Evolutionary conservation across 2,113 vertebrate species (phyloP).

Genomic region (Centropus unirufus): DNA sequence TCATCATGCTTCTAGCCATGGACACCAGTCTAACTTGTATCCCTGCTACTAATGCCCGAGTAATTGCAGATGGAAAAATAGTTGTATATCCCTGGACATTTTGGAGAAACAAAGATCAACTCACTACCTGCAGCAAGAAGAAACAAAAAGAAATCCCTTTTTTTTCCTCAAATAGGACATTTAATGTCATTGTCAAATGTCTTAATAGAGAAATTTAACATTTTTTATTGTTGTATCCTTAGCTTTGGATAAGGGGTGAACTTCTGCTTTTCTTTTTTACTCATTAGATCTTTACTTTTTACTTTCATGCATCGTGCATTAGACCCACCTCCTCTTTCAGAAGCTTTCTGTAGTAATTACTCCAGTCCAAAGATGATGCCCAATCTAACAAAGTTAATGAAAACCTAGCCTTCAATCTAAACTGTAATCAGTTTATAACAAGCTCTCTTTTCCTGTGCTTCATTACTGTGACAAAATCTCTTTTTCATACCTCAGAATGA

Average conservation of each 20-base stretch:
- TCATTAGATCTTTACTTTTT: neutral
- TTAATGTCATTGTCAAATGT: neutral
- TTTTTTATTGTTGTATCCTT: neutral
- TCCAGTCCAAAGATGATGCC: constrained; percentile 57
- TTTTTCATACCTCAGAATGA: constrained; percentile 73
- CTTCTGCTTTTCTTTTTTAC: neutral
- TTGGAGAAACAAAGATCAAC: neutral
- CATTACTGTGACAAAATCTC: constrained; percentile 75
- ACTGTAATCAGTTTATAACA: constrained; percentile 73
- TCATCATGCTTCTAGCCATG: neutral
- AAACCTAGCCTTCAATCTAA: constrained; percentile 72
- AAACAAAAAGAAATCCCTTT: neutral
- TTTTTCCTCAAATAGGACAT: neutral
- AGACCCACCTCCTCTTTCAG: constrained; percentile 32
- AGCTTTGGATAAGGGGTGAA: neutral
- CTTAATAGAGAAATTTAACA: neutral
- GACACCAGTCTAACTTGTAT: neutral
- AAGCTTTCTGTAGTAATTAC: constrained; percentile 64
- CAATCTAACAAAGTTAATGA: constrained; percentile 72
- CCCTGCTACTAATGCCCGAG: neutral
- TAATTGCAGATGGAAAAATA: neutral
- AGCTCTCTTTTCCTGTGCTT: constrained; percentile 72
- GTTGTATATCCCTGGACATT: neutral
- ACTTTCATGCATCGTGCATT: neutral
- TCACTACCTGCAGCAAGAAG: neutral